These are phyloP conservation scores for Tapirus indicus DNA, from an alignment of 2,797 vertebrate genomes.

Conservation along the genomic window DNA sequence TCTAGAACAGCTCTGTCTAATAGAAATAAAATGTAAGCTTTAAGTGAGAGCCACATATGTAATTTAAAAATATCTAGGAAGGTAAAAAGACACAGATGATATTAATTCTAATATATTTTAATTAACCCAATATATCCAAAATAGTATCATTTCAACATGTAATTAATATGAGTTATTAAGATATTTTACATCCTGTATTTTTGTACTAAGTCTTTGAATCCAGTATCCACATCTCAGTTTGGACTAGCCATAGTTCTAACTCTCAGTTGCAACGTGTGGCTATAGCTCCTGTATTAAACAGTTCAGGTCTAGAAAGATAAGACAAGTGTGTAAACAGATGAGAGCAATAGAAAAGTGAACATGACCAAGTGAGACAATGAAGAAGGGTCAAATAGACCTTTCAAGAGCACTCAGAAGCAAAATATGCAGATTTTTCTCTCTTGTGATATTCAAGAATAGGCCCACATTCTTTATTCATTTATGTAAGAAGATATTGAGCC, in stretches of 20 bases:
- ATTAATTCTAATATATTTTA: constrained; percentile 20
- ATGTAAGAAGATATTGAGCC: background rate
- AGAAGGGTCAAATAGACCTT: background rate
- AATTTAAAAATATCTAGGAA: background rate
- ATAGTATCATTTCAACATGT: background rate
- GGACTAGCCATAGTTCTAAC: background rate
- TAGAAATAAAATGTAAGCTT: background rate
- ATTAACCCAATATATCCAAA: background rate
- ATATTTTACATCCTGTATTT: background rate
- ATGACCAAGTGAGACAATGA: background rate
- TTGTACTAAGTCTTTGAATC: background rate
- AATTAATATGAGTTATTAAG: background rate
- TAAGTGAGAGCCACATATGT: background rate
- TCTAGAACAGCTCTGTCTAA: background rate
- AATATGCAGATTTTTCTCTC: background rate
- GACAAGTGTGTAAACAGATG: background rate
- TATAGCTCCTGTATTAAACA: background rate
- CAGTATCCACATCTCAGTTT: background rate
- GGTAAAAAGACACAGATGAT: background rate
- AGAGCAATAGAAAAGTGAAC: background rate
- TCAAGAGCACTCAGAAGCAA: background rate
- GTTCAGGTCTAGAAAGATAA: background rate
- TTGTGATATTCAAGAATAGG: background rate
- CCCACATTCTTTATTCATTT: background rate
- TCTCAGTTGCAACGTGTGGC: background rate